A percentile compares a stretch with the other conserved stretches of the same genome.
phyloP scores from a whole-genome alignment of 2,113 vertebrate genomes.

The Myotis lucifugus region DNA sequence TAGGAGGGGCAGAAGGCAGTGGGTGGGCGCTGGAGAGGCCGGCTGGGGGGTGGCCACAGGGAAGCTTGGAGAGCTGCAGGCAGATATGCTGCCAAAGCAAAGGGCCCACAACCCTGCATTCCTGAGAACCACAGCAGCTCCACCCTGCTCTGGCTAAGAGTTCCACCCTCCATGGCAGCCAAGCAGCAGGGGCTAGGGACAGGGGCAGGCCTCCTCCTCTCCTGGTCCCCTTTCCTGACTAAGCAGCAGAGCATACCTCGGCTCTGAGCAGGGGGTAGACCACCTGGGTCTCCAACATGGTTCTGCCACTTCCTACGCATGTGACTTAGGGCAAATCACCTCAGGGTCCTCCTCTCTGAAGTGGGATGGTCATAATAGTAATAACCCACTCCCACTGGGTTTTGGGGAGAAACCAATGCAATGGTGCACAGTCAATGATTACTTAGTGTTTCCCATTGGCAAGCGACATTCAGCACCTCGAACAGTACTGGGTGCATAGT shows the following conservation, averaged over 20 bases:
- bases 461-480: not conserved
- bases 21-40: not conserved
- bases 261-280: not conserved
- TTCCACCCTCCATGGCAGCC: slow-evolving; percentile 40
- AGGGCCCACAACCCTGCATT: slow-evolving; percentile 69
- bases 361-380: not conserved
- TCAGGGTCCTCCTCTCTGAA: not conserved
- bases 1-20: not conserved
- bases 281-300: not conserved
- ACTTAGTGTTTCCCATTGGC: not conserved
- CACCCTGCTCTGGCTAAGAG: slow-evolving; percentile 53
- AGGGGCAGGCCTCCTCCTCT: not conserved
- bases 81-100: slow-evolving; percentile 79
- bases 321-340: not conserved
- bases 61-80: slow-evolving; percentile 62
- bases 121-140: slow-evolving; percentile 77
- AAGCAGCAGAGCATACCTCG: not conserved
- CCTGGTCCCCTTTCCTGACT: not conserved
- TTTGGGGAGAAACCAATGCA: not conserved
- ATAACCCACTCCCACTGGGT: not conserved
- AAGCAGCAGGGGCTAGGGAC: not conserved
- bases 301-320: not conserved
- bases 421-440: not conserved
- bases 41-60: not conserved
- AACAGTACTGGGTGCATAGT: not conserved